phyloP scores from a whole-genome alignment of 2,888 invertebrate species.

The Eristalis pertinax region DNA sequence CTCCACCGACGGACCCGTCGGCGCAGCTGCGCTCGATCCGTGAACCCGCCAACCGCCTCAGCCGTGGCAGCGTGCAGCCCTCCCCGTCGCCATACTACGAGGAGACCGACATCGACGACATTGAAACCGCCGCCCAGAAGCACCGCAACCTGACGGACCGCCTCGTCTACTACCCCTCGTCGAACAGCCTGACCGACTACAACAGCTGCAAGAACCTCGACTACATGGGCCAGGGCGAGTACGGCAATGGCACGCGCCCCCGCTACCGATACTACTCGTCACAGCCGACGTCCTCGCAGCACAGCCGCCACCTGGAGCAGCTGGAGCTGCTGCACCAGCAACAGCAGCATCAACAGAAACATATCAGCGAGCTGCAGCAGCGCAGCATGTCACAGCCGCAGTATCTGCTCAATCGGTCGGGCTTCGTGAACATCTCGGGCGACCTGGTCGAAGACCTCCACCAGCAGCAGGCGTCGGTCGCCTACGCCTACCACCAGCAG shows the following conservation, averaged over 20 bases:
- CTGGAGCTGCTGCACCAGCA: conserved; percentile 60
- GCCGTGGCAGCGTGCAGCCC: conserved; percentile 10
- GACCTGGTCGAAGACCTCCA: conserved; percentile 78
- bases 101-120: conserved; percentile 75
- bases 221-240: conserved; percentile 73
- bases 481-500: conserved; percentile 74
- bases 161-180: conserved; percentile 89
- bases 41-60: background rate
- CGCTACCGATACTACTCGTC: conserved; percentile 57
- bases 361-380: conserved; percentile 66
- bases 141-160: conserved; percentile 86
- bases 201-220: conserved; percentile 79
- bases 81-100: conserved; percentile 62
- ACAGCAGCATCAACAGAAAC: conserved; percentile 57
- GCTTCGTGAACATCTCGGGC: conserved; percentile 68
- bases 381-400: conserved; percentile 54
- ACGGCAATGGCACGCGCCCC: conserved; percentile 40
- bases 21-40: conserved; percentile 8
- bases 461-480: conserved; percentile 50
- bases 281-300: conserved; percentile 50
- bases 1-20: background rate
- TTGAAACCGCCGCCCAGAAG: conserved; percentile 73
- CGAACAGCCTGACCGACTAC: conserved; percentile 82
- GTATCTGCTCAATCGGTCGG: conserved; percentile 71
- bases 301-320: conserved; percentile 50